These are phyloP conservation scores for Eupithecia exiguata DNA, from an alignment of 2,888 invertebrate species.

Conservation along the genomic window DNA sequence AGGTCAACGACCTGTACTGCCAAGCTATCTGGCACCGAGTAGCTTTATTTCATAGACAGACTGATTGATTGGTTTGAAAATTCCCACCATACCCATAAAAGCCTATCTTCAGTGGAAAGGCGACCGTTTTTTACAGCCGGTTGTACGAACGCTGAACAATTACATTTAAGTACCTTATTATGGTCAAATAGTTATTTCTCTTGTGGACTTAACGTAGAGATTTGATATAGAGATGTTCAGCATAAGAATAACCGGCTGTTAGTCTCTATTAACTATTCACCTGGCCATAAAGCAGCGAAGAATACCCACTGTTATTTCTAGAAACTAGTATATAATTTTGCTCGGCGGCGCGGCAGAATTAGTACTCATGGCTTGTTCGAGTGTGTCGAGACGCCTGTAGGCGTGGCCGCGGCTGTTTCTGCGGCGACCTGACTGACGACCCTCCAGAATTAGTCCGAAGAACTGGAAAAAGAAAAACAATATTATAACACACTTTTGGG, in stretches of 20 bases:
- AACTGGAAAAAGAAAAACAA: conserved; percentile 52
- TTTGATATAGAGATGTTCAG: not conserved
- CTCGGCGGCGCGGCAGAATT: conserved; percentile 72
- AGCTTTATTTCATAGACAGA: not conserved
- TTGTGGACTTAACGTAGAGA: not conserved
- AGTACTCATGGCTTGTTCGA: conserved; percentile 77
- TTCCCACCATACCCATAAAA: not conserved
- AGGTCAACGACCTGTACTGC: no score
- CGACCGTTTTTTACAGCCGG: not conserved
- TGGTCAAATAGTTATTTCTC: not conserved
- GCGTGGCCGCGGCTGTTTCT: conserved; percentile 76
- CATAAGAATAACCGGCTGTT: not conserved
- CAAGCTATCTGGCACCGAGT: no score
- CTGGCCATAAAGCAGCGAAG: not conserved
- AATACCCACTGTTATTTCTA: not conserved
- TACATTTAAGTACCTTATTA: no score
- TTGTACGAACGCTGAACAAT: not conserved
- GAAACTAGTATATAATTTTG: conserved; percentile 72
- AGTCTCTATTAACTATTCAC: not conserved
- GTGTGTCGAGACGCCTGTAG: conserved; percentile 74
- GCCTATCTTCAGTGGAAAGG: not conserved
- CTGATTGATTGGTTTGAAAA: not conserved
- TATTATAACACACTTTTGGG: not conserved
- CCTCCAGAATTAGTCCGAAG: conserved; percentile 73
- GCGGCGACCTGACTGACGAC: conserved; percentile 69